phyloP scores from a whole-genome alignment of 1,140 invertebrate species.

The Oreohelix idahoensis region DNA sequence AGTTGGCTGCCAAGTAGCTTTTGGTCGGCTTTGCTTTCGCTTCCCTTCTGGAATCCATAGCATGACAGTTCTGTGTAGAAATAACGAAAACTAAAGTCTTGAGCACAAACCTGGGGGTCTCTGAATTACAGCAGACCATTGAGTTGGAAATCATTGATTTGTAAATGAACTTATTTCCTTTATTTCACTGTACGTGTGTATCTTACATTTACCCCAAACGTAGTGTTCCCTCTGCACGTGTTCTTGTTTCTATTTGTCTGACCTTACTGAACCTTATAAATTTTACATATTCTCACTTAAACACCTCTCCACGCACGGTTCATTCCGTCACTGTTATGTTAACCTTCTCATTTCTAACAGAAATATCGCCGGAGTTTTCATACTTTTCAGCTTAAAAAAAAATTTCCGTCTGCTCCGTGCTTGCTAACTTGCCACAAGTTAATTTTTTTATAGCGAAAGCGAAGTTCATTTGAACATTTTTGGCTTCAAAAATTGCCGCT shows the following conservation, averaged over 20 bases:
- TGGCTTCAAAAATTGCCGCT: not conserved
- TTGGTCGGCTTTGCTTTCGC: too few relatives aligned
- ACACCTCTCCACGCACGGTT: too few relatives aligned
- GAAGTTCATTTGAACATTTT: not conserved
- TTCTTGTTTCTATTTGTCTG: constrained; percentile 3
- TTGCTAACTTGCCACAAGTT: not conserved
- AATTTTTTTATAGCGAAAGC: constrained; percentile 6
- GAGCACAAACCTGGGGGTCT: too few relatives aligned
- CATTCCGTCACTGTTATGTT: not conserved
- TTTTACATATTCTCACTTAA: not conserved
- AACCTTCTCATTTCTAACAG: not conserved
- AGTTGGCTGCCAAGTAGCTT: too few relatives aligned
- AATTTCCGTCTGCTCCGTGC: not conserved
- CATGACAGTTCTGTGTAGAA: too few relatives aligned
- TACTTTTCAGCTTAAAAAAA: not conserved
- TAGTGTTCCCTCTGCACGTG: too few relatives aligned
- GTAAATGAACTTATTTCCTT: not conserved
- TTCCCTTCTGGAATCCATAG: too few relatives aligned
- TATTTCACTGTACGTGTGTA: not conserved
- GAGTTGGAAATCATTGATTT: too few relatives aligned
- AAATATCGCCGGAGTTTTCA: too few relatives aligned
- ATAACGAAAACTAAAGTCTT: too few relatives aligned
- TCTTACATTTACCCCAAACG: too few relatives aligned
- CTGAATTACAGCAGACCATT: too few relatives aligned
- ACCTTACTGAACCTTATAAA: not conserved